phyloP scores from a whole-genome alignment of 2,797 vertebrate species.

The Knipowitschia caucasica region DNA sequence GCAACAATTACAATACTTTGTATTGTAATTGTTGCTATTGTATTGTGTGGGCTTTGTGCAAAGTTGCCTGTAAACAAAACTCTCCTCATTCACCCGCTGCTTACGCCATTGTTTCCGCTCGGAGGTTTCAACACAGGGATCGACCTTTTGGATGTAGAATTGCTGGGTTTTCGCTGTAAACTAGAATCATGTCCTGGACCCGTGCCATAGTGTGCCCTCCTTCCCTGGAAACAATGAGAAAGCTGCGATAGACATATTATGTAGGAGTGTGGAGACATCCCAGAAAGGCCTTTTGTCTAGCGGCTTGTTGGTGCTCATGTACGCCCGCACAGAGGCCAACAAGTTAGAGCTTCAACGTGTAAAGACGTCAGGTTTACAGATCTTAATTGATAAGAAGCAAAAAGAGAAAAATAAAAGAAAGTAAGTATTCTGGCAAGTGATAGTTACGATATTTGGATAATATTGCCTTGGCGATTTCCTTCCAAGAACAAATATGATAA shows the following conservation, averaged over 20 bases:
- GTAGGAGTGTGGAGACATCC: slow-evolving; percentile 36
- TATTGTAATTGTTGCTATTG: too few relatives aligned
- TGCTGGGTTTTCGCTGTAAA: slow-evolving; percentile 17
- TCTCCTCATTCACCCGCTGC: slow-evolving; percentile 10
- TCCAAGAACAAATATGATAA: too few relatives aligned
- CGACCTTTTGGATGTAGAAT: slow-evolving; percentile 6
- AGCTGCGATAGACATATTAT: slow-evolving; percentile 32
- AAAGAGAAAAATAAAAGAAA: too few relatives aligned
- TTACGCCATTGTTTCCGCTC: slow-evolving; percentile 4
- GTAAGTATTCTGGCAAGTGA: too few relatives aligned
- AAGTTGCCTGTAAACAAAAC: slow-evolving; percentile 14
- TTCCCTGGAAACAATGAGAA: slow-evolving; percentile 25
- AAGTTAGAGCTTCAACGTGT: slow-evolving; percentile 9
- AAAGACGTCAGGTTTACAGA: slow-evolving; percentile 4
- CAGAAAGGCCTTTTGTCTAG: slow-evolving; percentile 25
- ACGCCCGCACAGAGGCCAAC: slow-evolving; percentile 19
- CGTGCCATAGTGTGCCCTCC: slow-evolving; percentile 15
- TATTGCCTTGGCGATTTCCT: neutral
- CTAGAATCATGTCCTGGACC: slow-evolving; percentile 24
- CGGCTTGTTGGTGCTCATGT: slow-evolving; percentile 15
- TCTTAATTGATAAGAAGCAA: neutral
- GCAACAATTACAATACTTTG: slow-evolving; percentile 3
- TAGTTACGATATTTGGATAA: neutral
- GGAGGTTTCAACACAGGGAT: slow-evolving; percentile 8
- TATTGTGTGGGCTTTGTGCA: slow-evolving; percentile 21